A percentile compares a stretch with the other conserved stretches of the same genome.
phyloP scores from a whole-genome alignment of 2,888 invertebrate genomes.

The Poecilus cupreus region DNA sequence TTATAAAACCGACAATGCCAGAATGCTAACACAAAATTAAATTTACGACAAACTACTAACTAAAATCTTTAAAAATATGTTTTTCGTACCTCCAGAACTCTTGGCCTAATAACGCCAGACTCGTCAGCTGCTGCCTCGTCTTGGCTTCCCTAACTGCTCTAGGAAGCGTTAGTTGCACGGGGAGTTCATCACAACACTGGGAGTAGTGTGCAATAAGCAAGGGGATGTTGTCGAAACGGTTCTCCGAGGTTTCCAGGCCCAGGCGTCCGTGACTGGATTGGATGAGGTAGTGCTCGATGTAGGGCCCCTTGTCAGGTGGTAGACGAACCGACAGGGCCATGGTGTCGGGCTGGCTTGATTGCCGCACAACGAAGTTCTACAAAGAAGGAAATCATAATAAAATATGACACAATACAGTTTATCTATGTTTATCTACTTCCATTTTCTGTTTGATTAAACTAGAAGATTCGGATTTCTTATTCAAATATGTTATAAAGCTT shows the following conservation, averaged over 20 bases:
- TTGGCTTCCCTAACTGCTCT: slow-evolving; percentile 90
- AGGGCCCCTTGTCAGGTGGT: slow-evolving; percentile 90
- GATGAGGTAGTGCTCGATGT: slow-evolving; percentile 97
- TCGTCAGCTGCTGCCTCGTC: slow-evolving; percentile 92
- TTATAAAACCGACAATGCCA: too few relatives aligned
- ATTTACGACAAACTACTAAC: too few relatives aligned
- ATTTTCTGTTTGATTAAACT: slow-evolving; percentile 2
- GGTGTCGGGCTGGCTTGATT: slow-evolving; percentile 94
- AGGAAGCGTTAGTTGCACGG: slow-evolving; percentile 91
- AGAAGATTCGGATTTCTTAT: background rate
- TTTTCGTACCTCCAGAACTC: slow-evolving; percentile 82
- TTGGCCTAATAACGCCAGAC: slow-evolving; percentile 91
- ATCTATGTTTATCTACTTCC: too few relatives aligned
- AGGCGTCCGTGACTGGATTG: slow-evolving; percentile 88
- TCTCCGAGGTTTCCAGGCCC: slow-evolving; percentile 94
- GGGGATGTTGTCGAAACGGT: slow-evolving; percentile 94
- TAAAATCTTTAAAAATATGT: too few relatives aligned
- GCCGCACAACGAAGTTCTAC: slow-evolving; percentile 95
- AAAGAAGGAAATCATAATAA: slow-evolving; percentile 65
- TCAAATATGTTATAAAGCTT: background rate
- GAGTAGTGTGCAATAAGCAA: slow-evolving; percentile 95
- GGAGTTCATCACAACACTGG: slow-evolving; percentile 94
- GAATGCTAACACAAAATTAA: too few relatives aligned
- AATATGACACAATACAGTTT: too few relatives aligned
- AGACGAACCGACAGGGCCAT: slow-evolving; percentile 96